Evolutionary conservation across 2,113 vertebrate species (phyloP).

Genomic region (Notechis scutatus): DNA sequence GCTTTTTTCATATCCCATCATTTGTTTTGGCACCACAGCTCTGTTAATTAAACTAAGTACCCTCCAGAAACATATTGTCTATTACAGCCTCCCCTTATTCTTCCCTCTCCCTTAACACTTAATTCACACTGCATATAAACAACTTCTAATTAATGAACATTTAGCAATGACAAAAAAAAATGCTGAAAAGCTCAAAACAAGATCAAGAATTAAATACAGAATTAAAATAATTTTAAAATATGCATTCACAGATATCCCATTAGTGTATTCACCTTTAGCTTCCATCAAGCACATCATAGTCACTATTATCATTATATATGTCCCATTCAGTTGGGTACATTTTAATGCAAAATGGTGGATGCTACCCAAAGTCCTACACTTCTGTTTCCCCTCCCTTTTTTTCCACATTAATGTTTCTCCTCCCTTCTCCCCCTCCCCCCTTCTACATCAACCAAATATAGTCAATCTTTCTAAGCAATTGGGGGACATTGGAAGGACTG

Average conservation of each 20-base stretch:
- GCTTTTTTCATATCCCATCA: conserved; percentile 41
- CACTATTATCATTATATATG: not conserved
- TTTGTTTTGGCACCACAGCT: conserved; percentile 61
- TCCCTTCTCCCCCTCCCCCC: not conserved
- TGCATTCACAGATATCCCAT: not conserved
- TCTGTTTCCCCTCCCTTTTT: not conserved
- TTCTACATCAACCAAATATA: not conserved
- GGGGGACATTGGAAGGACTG: not conserved
- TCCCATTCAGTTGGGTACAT: not conserved
- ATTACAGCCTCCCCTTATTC: conserved; percentile 62
- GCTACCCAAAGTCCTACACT: not conserved
- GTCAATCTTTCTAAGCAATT: not conserved
- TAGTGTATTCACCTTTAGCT: not conserved
- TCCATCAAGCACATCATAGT: not conserved
- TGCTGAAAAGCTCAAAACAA: conserved; percentile 44
- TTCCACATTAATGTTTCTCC: not conserved
- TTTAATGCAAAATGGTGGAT: not conserved
- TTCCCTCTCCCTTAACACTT: conserved; percentile 61
- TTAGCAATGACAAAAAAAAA: conserved; percentile 53
- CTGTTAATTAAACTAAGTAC: conserved; percentile 65
- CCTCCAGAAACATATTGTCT: conserved; percentile 50
- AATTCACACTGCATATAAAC: conserved; percentile 70
- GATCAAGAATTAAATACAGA: conserved; percentile 23
- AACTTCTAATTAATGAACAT: conserved; percentile 66
- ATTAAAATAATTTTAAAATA: conserved; percentile 25